Percentiles rank a stretch among this genome's conserved stretches.
phyloP scores from a whole-genome alignment of 1,140 invertebrate species.

The Stegodyphus dumicola region DNA sequence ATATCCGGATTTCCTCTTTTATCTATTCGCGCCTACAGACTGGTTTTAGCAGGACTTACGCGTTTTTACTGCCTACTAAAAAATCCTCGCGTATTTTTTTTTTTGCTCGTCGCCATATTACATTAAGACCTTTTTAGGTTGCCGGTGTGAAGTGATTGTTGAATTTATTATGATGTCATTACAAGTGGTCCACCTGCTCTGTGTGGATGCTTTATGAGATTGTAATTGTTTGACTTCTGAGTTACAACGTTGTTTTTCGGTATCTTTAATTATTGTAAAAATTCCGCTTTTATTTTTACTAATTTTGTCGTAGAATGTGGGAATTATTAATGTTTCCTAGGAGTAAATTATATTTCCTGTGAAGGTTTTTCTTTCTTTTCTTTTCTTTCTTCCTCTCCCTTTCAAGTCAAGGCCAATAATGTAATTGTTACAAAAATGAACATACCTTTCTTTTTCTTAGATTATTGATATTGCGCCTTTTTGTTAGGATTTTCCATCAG shows the following conservation, averaged over 20 bases:
- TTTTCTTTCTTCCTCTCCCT: too few species aligned
- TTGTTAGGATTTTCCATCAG: too few species aligned
- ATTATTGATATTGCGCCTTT: too few species aligned
- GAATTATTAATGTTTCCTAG: too few species aligned
- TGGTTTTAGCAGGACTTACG: not conserved
- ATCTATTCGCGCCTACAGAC: not conserved
- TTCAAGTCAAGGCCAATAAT: too few species aligned
- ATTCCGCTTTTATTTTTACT: too few species aligned
- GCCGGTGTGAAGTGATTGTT: not conserved
- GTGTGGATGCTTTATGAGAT: not conserved
- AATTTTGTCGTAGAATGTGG: too few species aligned
- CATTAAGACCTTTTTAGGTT: not conserved
- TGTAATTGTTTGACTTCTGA: not conserved
- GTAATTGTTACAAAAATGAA: too few species aligned
- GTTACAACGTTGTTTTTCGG: not conserved
- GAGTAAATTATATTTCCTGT: too few species aligned
- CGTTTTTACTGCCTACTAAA: not conserved
- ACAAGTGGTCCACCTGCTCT: not conserved
- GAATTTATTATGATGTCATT: not conserved
- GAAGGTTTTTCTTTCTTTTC: too few species aligned
- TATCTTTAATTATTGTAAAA: not conserved
- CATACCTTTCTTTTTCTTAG: too few species aligned
- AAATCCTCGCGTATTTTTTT: not conserved
- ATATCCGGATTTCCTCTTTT: slow-evolving; percentile 2
- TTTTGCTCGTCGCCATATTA: not conserved